Percentiles rank a stretch among this genome's conserved stretches.
These are phyloP conservation scores for Halictus rubicundus DNA, from an alignment of 1,140 invertebrate genomes.

Conservation along the genomic window DNA sequence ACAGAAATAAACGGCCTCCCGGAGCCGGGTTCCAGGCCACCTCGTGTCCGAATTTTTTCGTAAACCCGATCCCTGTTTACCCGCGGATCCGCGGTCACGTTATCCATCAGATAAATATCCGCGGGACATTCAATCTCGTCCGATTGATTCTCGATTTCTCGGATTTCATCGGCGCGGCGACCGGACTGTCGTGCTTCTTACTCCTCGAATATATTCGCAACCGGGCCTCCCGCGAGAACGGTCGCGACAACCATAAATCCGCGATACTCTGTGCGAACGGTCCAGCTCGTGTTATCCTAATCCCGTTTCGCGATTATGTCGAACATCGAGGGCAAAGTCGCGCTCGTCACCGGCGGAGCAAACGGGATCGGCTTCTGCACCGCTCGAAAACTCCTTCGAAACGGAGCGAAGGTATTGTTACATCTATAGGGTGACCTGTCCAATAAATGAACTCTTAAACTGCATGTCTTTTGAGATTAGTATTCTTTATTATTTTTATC, in stretches of 20 bases:
- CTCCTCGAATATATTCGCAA: slow-evolving; percentile 32
- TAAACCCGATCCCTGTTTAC: slow-evolving; percentile 62
- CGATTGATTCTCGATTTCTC: slow-evolving; percentile 52
- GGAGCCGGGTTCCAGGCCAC: neutral
- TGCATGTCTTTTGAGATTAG: too few species aligned
- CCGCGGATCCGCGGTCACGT: slow-evolving; percentile 26
- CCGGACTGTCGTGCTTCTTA: neutral
- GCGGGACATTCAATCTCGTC: slow-evolving; percentile 49
- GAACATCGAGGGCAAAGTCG: slow-evolving; percentile 74
- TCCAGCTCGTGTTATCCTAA: neutral
- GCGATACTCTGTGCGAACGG: too few species aligned
- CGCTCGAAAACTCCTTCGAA: slow-evolving; percentile 76
- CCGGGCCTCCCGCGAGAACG: slow-evolving; percentile 10
- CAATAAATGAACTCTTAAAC: too few species aligned
- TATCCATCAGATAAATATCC: slow-evolving; percentile 32
- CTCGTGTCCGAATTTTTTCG: slow-evolving; percentile 34
- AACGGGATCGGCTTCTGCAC: slow-evolving; percentile 80
- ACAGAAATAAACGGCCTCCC: slow-evolving; percentile 27
- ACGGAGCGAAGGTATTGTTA: slow-evolving; percentile 72
- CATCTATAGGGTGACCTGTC: too few species aligned
- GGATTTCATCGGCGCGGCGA: slow-evolving; percentile 32
- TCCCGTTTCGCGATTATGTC: slow-evolving; percentile 5
- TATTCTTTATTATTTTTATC: too few species aligned
- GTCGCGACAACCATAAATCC: neutral
- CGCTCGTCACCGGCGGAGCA: slow-evolving; percentile 80